These are phyloP conservation scores for Corvus moneduloides DNA, from an alignment of 2,113 vertebrate genomes.

Conservation along the genomic window DNA sequence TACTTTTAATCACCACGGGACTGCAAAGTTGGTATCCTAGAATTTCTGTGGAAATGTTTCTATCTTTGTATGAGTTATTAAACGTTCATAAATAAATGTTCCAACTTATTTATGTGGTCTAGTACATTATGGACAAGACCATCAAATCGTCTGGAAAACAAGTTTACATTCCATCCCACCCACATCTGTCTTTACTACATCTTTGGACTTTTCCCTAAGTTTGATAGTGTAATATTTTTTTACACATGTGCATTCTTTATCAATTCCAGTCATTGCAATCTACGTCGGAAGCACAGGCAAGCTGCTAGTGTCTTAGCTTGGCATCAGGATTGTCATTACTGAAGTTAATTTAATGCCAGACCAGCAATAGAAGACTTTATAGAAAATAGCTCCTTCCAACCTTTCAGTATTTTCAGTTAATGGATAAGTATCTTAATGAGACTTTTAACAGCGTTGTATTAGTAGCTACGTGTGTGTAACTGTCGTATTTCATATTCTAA, in stretches of 20 bases:
- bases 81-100: neutral
- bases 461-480: neutral
- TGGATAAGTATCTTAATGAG: neutral
- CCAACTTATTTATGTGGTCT: neutral
- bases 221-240: neutral
- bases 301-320: neutral
- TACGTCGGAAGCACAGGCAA: neutral
- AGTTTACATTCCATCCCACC: neutral
- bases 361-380: neutral
- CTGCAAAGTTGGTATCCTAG: neutral
- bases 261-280: neutral
- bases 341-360: neutral
- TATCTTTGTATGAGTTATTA: neutral
- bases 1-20: neutral
- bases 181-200: neutral
- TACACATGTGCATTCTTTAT: neutral
- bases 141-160: neutral
- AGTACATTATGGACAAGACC: neutral
- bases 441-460: neutral
- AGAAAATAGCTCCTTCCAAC: neutral
- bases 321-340: neutral
- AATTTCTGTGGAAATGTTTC: neutral
- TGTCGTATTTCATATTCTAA: neutral
- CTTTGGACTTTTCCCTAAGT: neutral
- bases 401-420: neutral